A percentile compares a stretch with the other conserved stretches of the same genome.
Conservation (phyloP, 2,888 invertebrate species). For the Oscheius sp. region DNA sequence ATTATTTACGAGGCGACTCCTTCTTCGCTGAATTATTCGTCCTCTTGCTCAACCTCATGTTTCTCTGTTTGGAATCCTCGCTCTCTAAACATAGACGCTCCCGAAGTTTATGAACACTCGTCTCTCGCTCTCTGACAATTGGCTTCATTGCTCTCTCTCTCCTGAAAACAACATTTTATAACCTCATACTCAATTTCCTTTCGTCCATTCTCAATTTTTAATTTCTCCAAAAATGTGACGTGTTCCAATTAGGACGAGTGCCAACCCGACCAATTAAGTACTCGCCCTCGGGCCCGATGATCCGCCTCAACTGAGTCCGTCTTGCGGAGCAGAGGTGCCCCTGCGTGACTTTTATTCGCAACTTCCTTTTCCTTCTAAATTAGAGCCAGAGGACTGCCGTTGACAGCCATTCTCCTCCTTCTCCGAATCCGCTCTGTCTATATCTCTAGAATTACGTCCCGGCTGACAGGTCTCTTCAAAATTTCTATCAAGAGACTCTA, state of each 20-base stretch:
- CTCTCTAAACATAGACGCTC: no score
- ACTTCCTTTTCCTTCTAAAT: not conserved
- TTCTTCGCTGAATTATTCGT: not conserved
- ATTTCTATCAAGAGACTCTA: no score
- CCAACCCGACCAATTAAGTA: constrained; percentile 15
- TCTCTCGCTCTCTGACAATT: no score
- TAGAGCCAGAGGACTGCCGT: no score
- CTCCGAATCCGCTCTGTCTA: no score
- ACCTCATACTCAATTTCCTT: not conserved
- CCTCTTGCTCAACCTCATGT: not conserved
- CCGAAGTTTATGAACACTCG: no score
- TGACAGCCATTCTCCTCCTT: no score
- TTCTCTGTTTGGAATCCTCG: not conserved
- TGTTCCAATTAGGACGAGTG: constrained; percentile 32
- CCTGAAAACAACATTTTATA: not conserved
- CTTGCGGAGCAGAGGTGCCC: not conserved
- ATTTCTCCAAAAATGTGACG: constrained; percentile 16
- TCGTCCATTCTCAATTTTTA: not conserved
- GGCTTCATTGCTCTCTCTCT: not conserved
- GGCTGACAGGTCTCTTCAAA: no score
- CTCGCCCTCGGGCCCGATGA: constrained; percentile 24
- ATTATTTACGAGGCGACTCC: constrained; percentile 12
- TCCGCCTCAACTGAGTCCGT: constrained; percentile 10
- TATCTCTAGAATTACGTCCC: no score
- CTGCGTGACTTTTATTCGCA: constrained; percentile 6